These are phyloP conservation scores for Solenopsis fugax DNA, from an alignment of 1,140 invertebrate species.

Conservation along the genomic window DNA sequence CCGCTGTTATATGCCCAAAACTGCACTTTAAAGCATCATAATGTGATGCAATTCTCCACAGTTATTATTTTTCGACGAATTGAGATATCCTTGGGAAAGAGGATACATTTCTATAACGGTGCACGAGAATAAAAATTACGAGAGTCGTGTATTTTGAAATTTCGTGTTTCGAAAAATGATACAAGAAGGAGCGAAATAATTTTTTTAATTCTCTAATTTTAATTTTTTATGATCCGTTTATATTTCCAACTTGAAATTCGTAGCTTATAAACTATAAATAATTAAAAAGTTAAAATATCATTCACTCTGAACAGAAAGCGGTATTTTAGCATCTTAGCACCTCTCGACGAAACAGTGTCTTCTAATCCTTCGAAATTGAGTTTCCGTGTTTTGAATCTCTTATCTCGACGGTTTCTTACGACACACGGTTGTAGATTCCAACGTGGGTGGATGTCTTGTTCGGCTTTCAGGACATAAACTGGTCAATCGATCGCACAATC, in stretches of 20 bases:
- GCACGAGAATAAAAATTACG: not conserved
- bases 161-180: not conserved
- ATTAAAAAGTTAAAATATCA: not conserved
- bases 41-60: not conserved
- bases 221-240: not conserved
- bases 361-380: constrained; percentile 17
- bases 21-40: constrained; percentile 29
- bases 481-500: constrained; percentile 45
- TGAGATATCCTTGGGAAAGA: constrained; percentile 8
- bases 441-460: constrained; percentile 56
- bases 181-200: not conserved
- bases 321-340: not conserved
- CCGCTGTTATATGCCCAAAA: constrained; percentile 13
- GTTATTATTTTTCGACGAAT: not conserved
- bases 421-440: constrained; percentile 13
- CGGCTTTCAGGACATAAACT: constrained; percentile 58
- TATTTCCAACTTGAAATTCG: not conserved
- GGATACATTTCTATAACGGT: not conserved
- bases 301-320: not conserved
- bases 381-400: constrained; percentile 32
- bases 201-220: not conserved
- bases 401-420: constrained; percentile 49
- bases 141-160: not conserved
- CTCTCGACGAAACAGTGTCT: not conserved
- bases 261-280: not conserved